Percentiles rank a stretch among this genome's conserved stretches.
These are phyloP conservation scores for Philotrypesis tridentata DNA, from an alignment of 1,140 invertebrate genomes.

Conservation along the genomic window DNA sequence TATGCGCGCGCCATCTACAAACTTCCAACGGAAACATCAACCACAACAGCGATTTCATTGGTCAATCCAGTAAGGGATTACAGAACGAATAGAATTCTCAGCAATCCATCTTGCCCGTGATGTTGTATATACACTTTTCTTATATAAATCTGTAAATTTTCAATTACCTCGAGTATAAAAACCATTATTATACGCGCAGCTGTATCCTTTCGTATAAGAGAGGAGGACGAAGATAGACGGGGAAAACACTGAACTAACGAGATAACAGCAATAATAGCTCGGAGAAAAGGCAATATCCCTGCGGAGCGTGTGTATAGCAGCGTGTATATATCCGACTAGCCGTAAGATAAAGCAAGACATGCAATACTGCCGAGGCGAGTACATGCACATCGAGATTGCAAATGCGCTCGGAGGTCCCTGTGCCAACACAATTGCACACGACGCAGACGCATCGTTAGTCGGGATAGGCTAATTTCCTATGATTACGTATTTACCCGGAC, in stretches of 20 bases:
- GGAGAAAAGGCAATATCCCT: neutral
- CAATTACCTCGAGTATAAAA: too few species aligned
- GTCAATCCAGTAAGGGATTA: too few species aligned
- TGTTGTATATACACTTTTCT: too few species aligned
- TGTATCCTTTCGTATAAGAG: too few species aligned
- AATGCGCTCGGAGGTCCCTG: neutral
- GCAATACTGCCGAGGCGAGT: neutral
- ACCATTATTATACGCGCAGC: too few species aligned
- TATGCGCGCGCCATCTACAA: too few species aligned
- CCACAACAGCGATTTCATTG: too few species aligned
- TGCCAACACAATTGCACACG: neutral
- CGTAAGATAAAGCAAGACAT: neutral
- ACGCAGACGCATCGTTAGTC: neutral
- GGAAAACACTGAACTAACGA: neutral
- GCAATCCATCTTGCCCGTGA: too few species aligned
- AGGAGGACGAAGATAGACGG: too few species aligned
- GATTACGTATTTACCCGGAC: slow-evolving; percentile 13
- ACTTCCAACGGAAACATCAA: too few species aligned
- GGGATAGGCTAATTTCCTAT: slow-evolving; percentile 3
- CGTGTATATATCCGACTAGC: neutral
- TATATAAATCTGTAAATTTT: too few species aligned
- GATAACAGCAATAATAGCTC: neutral
- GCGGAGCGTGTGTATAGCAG: neutral
- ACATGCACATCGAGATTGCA: neutral
- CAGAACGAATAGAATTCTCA: too few species aligned